Conservation (phyloP, 2,113 vertebrate genomes). For the Cygnus atratus region DNA sequence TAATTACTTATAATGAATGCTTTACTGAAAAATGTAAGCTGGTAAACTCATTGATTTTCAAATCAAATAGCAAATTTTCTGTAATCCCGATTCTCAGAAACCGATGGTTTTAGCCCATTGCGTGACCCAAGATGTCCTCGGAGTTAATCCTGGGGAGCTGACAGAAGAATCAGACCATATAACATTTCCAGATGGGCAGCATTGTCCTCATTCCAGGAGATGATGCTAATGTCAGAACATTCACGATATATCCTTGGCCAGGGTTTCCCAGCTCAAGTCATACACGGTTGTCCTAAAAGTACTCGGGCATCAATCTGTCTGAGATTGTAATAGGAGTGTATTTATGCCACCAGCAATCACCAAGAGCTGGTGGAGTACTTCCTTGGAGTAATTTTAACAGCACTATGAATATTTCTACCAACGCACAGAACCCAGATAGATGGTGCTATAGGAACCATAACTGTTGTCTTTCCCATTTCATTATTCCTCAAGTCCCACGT, state of each 20-base stretch:
- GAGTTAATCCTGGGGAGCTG: not conserved
- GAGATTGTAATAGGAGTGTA: rapidly evolving
- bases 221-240: slow-evolving; percentile 39
- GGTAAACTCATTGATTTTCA: not conserved
- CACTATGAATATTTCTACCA: not conserved
- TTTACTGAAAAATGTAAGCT: not conserved
- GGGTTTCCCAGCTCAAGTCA: not conserved
- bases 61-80: not conserved
- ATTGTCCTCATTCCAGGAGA: not conserved
- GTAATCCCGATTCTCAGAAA: not conserved
- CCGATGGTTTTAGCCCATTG: not conserved
- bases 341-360: not conserved
- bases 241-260: not conserved
- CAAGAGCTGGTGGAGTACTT: not conserved
- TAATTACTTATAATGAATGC: not conserved
- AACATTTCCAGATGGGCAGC: slow-evolving; percentile 38
- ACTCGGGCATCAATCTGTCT: not conserved
- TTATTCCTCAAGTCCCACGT: not conserved
- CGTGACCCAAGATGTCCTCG: not conserved
- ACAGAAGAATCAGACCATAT: not conserved
- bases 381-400: not conserved
- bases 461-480: not conserved
- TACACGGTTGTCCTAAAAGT: not conserved
- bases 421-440: not conserved
- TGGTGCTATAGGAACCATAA: not conserved